Evolutionary conservation across 2,113 vertebrate species (phyloP).

Genomic region (Sus scrofa): T2T-Sscrofa CM000820.6:92802501-92803000

Average conservation of each 20-base stretch:
- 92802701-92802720: slow-evolving; percentile 1
- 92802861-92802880: not conserved
- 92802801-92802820: not conserved
- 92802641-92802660: not conserved
- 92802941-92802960: too few relatives aligned
- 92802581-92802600: slow-evolving; percentile 7
- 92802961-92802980: too few relatives aligned
- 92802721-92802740: not conserved
- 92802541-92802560: too few relatives aligned
- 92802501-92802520: too few relatives aligned
- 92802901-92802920: not conserved
- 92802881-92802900: not conserved
- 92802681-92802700: slow-evolving; percentile 7
- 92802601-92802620: not conserved
- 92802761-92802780: not conserved
- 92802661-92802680: slow-evolving; percentile 31
- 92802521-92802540: too few relatives aligned
- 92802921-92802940: not conserved
- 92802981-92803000: too few relatives aligned
- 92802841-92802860: not conserved
- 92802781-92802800: not conserved
- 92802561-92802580: too few relatives aligned
- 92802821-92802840: not conserved
- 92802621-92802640: slow-evolving; percentile 18
- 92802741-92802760: not conserved